Conservation (phyloP, 2,113 vertebrate genomes). For the Pituophis catenifer region DNA sequence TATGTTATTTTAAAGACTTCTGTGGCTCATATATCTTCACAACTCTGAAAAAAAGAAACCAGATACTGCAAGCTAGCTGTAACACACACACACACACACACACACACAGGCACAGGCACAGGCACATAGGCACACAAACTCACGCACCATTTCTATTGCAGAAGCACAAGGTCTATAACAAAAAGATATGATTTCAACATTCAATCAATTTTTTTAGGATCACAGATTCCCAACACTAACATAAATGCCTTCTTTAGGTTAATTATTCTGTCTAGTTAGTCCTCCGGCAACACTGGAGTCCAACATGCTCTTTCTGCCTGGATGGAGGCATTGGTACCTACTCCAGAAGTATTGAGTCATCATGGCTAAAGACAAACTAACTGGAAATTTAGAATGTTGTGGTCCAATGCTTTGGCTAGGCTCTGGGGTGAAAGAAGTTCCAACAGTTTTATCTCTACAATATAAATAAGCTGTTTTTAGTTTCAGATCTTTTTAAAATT, state of each 20-base stretch:
- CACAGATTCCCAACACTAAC: neutral
- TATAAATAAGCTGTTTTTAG: neutral
- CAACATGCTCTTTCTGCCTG: neutral
- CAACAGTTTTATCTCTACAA: neutral
- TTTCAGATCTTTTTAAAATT: neutral
- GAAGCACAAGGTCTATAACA: conserved; percentile 2
- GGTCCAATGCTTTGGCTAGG: neutral
- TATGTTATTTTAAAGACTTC: conserved; percentile 60
- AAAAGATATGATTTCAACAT: conserved; percentile 9
- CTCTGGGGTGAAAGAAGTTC: neutral
- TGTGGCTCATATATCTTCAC: conserved; percentile 54
- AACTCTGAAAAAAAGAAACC: conserved; percentile 55
- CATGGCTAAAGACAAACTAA: neutral
- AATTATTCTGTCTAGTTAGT: neutral
- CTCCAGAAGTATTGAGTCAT: neutral
- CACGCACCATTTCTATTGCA: neutral
- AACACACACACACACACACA: conserved; percentile 23
- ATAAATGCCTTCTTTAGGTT: neutral
- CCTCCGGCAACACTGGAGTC: neutral
- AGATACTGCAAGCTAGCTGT: conserved; percentile 49
- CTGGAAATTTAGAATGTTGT: neutral
- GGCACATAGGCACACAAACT: too few species aligned
- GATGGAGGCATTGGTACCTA: neutral
- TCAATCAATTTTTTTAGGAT: neutral
- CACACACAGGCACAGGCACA: too few species aligned